Evolutionary conservation across 2,113 vertebrate species (phyloP).

Genomic region (Cichladusa arquata): DNA sequence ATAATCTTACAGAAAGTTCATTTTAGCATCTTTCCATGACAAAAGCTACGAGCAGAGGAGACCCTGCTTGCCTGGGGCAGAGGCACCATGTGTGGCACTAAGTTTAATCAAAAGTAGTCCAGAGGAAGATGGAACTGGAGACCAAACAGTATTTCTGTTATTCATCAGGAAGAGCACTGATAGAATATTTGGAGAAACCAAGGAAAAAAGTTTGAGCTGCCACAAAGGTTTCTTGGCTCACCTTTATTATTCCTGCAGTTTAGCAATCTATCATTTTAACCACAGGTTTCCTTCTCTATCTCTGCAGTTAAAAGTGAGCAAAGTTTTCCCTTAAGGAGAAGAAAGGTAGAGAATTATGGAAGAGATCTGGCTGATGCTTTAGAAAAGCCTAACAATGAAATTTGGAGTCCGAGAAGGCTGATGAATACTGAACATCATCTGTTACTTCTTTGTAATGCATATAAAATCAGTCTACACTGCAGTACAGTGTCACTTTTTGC

Average conservation of each 20-base stretch:
- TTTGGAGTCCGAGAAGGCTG: background rate
- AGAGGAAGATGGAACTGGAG: background rate
- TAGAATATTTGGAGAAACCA: background rate
- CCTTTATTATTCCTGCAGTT: background rate
- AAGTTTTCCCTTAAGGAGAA: background rate
- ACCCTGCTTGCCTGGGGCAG: background rate
- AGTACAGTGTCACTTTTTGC: background rate
- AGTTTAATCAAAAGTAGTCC: background rate
- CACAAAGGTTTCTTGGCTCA: background rate
- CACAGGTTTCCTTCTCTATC: background rate
- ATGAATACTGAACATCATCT: background rate
- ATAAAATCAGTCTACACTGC: background rate
- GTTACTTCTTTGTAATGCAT: background rate
- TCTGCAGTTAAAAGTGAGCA: background rate
- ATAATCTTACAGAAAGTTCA: background rate
- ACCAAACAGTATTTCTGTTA: background rate
- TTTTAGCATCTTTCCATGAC: background rate
- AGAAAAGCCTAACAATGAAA: background rate
- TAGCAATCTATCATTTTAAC: background rate
- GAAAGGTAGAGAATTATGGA: background rate
- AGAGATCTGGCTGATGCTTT: background rate
- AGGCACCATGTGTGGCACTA: background rate
- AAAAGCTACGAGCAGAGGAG: background rate
- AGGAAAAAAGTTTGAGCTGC: background rate
- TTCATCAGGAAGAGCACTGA: background rate